Base-by-base conservation (phyloP, 2,888 invertebrate species). In the Amphipyra tragopoginis region DNA sequence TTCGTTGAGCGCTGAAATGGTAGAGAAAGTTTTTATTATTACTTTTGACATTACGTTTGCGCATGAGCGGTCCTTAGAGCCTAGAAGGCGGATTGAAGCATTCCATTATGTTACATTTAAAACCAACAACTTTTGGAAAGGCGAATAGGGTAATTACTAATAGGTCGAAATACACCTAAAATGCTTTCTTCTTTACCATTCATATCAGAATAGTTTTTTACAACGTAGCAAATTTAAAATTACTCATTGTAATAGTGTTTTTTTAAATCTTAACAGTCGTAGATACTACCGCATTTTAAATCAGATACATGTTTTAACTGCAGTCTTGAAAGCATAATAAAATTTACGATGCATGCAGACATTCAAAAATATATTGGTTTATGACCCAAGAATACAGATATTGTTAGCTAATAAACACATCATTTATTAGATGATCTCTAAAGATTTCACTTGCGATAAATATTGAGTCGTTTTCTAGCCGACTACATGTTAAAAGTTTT, bases 1-100 rank as follows among this genome's bases (percentile, higher is more conserved):
- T 94, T 92, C 92, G 91, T 94, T 93, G 86, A 88, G 87, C 94
- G 94, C 94, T 94, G 93, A 62, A 94, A 93, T 64, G 1, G 13
- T 0, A 47, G 9, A 44, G 68, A 10, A 55, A 47, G 36, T 7
- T 29, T 29, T 33, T 9, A 7, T 42, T 11, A 45, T 39, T 40
- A 61, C 40, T 43, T 39, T n/a, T 3, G 10, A 3, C 7, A 9
- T 14, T 8, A 51, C 0, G 10, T 14, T 21, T 21, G 21, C 21
- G 21, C 21, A 21, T 21, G 3, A 21, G 21, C 21, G 21, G 21
- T 21, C 3, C 21, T 21, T 21, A 21, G 21, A 21, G 21, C 2
- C 21, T 21, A 21, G 21, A 21, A 21, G 21, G 21, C 21, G 21
- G 21, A 21, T 21, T 21, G 21, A 3, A n/a, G n/a, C n/a, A n/a